Evolutionary conservation across 1,140 invertebrate genomes (phyloP).

Genomic region (Amphibalanus amphitrite): DNA sequence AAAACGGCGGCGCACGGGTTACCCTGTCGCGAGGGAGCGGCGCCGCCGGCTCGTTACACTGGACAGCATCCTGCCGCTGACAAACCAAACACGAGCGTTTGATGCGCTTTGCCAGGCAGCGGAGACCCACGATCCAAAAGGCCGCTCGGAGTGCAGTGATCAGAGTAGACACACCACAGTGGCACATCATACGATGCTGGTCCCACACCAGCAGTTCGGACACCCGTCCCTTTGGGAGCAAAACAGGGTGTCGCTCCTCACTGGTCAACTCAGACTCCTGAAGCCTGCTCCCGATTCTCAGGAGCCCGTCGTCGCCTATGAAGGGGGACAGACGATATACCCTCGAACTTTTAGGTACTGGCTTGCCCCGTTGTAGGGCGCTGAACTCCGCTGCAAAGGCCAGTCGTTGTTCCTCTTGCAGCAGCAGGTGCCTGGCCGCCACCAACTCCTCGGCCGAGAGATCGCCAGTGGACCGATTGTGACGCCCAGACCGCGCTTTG

Average conservation of each 20-base stretch:
- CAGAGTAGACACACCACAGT: no score
- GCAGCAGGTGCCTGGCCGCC: neutral
- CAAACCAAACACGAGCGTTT: conserved; percentile 3
- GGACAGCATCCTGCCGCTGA: conserved; percentile 3
- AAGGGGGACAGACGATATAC: neutral
- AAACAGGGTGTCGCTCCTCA: no score
- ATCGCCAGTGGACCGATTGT: neutral
- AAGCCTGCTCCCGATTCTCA: neutral
- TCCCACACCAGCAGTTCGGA: no score
- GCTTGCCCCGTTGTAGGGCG: neutral
- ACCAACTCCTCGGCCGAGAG: neutral
- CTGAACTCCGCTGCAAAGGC: neutral
- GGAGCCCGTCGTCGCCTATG: neutral
- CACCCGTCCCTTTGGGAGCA: no score
- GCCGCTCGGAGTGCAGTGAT: no score
- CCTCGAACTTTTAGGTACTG: neutral
- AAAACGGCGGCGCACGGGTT: conserved; percentile 9
- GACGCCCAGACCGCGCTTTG: neutral
- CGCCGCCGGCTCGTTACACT: conserved; percentile 3
- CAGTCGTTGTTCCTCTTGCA: neutral
- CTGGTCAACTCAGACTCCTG: neutral
- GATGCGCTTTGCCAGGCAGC: conserved; percentile 7
- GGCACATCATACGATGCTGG: no score
- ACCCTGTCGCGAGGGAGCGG: conserved; percentile 6
- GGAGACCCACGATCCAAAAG: no score